phyloP scores from a whole-genome alignment of 2,888 invertebrate genomes.

The Eupithecia inturbata region DNA sequence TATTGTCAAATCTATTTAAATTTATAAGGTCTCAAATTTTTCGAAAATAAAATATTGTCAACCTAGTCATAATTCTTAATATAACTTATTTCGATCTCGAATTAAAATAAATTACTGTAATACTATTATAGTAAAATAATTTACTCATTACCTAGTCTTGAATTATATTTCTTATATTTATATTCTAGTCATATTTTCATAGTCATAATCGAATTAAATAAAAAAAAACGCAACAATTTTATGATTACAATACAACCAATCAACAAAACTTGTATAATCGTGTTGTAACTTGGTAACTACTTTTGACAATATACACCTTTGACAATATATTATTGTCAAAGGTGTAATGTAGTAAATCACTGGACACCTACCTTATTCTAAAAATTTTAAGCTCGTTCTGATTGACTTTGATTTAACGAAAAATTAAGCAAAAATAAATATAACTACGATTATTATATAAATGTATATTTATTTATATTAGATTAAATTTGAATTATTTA shows the following conservation, averaged over 20 bases:
- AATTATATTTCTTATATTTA: neutral
- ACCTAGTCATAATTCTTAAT: neutral
- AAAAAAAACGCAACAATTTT: neutral
- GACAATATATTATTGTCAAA: neutral
- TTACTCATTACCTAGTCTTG: neutral
- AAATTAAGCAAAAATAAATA: neutral
- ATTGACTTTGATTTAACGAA: neutral
- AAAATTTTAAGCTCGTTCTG: constrained; percentile 1
- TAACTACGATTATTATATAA: neutral
- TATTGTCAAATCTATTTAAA: neutral
- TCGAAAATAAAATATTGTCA: neutral
- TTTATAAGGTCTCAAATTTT: neutral
- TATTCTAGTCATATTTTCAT: neutral
- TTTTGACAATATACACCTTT: too few species aligned
- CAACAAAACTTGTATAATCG: neutral
- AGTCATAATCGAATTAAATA: neutral
- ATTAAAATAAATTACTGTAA: neutral
- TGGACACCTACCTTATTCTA: neutral
- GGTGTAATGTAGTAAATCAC: neutral
- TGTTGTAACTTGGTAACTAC: neutral
- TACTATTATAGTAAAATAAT: neutral
- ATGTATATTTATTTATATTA: neutral
- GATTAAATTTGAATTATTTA: neutral
- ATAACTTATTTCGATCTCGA: neutral
- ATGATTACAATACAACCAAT: neutral